Base-by-base conservation (phyloP, 2,113 vertebrate species). In the Bos taurus region DNA sequence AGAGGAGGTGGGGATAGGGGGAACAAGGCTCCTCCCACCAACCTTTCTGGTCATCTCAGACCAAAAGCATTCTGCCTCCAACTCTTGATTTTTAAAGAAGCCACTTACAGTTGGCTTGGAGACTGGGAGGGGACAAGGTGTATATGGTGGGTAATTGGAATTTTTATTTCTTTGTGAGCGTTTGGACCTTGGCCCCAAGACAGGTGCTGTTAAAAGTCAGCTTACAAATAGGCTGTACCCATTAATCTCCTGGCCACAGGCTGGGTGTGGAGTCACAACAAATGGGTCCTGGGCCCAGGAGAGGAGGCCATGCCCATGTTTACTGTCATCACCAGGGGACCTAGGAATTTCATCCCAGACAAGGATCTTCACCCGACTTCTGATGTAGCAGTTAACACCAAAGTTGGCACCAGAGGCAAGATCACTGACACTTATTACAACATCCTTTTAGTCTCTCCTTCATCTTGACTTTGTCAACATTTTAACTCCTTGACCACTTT, bases 61-160 rank as follows among this genome's bases (percentile, higher is more conserved):
- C 48, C 48, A 33, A 50, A 95, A 83, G 94, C 62, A 64, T 87
- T 89, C 16, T 36, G 78, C 48, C 83, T 89, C 54, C n/a, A 67
- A 21, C 28, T 48, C 50, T 95, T 95, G 23, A 40, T 71, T 46
- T 92, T 91, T 91, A 97, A 92, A 96, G 88, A 92, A 88, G 25
- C 17, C 43, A 28, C n/a, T 84, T 85, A 9, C 7, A n/a, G 40
- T 52, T 90, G 46, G 64, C 25, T 4, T 16, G 64, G 36, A 60
- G 12, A 36, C 30, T 30, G 57, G 78, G 82, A 77, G 33, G 57
- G 19, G 33, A 4, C 50, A 56, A 36, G 19, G 52, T 56, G 19
- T 26, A 3, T 36, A 16, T 7, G 15, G 80, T 7, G 3, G 28
- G 11, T 43, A 11, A 15, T 2, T 60, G 59, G 86, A 77, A 33